A percentile compares a stretch with the other conserved stretches of the same genome.
phyloP scores from a whole-genome alignment of 2,113 vertebrate species.

The Merops nubicus region DNA sequence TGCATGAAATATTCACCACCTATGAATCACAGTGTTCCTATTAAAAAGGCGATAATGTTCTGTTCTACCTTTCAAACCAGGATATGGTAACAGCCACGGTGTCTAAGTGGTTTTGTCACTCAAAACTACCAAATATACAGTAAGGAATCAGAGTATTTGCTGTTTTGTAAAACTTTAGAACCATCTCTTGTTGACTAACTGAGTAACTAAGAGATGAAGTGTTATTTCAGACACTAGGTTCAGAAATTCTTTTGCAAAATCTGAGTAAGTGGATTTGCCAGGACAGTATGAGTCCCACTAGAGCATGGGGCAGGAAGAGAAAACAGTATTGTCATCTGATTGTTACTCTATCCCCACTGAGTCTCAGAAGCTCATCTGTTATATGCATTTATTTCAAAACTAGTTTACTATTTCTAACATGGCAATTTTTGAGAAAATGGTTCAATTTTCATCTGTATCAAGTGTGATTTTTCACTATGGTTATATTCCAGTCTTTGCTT shows the following conservation, averaged over 20 bases:
- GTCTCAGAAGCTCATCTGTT: background rate
- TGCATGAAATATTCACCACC: conserved; percentile 87
- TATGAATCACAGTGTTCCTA: conserved; percentile 71
- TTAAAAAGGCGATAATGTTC: conserved; percentile 64
- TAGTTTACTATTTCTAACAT: background rate
- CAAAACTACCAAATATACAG: conserved; percentile 17
- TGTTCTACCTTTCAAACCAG: conserved; percentile 57
- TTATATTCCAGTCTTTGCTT: background rate
- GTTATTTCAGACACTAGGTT: background rate
- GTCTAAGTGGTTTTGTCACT: conserved; percentile 62
- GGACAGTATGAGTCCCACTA: background rate
- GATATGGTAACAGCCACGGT: conserved; percentile 8
- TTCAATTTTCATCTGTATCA: background rate
- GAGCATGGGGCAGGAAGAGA: background rate
- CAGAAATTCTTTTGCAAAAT: background rate
- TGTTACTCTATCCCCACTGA: background rate
- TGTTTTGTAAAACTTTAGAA: conserved; percentile 14
- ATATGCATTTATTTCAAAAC: background rate
- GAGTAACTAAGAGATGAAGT: background rate
- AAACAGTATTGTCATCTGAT: background rate
- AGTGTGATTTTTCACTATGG: background rate
- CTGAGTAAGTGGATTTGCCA: background rate
- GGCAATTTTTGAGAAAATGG: background rate
- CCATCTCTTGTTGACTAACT: background rate
- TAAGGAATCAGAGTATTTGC: background rate